phyloP scores from a whole-genome alignment of 2,797 vertebrate genomes.

The Labeo calbasu region DNA sequence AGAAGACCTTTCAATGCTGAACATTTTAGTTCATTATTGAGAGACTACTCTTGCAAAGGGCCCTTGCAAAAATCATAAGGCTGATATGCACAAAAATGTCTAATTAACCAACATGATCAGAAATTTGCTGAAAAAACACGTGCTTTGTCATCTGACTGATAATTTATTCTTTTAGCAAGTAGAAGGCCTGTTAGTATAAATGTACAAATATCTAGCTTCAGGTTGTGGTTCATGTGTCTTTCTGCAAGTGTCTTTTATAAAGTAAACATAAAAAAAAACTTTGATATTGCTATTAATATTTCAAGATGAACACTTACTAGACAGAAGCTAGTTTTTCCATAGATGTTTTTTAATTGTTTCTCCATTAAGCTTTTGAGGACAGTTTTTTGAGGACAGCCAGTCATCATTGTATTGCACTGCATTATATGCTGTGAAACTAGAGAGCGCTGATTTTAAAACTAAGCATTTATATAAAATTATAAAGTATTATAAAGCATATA shows the following conservation, averaged over 20 bases:
- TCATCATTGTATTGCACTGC: neutral
- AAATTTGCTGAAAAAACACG: neutral
- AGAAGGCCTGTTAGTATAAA: neutral
- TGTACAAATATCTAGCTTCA: neutral
- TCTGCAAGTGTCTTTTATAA: too few relatives aligned
- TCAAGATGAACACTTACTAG: neutral
- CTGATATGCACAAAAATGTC: neutral
- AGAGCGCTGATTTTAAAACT: neutral
- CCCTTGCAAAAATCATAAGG: neutral
- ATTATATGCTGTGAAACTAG: neutral
- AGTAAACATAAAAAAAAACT: too few relatives aligned
- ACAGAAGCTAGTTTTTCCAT: neutral
- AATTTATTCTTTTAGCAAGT: neutral
- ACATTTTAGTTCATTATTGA: neutral
- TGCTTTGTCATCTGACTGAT: neutral
- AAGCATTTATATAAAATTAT: neutral
- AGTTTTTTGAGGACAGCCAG: neutral
- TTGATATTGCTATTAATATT: neutral
- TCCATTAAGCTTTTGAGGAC: neutral
- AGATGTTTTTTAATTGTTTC: neutral
- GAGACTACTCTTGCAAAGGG: neutral
- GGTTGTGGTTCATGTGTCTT: too few relatives aligned
- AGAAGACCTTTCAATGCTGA: neutral
- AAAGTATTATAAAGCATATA: too few relatives aligned
- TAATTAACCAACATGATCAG: neutral